Evolutionary conservation across 2,797 vertebrate species (phyloP), one percentile per base, ranked within the genome.

Genomic region (Graptemys geographica): DNA sequence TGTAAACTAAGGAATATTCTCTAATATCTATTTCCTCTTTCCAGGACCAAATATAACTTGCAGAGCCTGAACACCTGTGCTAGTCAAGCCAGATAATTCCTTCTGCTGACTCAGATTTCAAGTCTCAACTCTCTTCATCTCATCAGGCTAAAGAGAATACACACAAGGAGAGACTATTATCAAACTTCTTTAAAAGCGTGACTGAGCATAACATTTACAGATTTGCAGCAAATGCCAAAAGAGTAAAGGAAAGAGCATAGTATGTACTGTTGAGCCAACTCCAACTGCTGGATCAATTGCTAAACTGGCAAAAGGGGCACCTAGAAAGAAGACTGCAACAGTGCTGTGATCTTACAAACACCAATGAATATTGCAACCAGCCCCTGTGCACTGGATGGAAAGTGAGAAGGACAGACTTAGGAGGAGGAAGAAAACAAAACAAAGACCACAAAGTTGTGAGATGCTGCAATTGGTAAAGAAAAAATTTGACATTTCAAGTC

Each of bases 51-150:
- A 72, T 37, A 83, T 52, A 94, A 94, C 13, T 18, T 81, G 56
- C 31, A 84, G 47, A 95, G 90, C 33, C 47, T 51, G 52, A 91
- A 49, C 81, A 96, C 79, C 87, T 90, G 79, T 6, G 59, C 62
- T 94, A 93, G 88, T 56, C 87, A 88, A 95, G 62, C 2, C 83
- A 91, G 86, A 23, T 79, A 84, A 23, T 86, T 90, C 5, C 89
- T 92, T 79, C 11, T 53, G 80, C 92, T 95, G 59, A 94, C 76
- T 94, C 90, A 90, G 53, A 84, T 69, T 86, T 93, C 79, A 93
- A 91, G 62, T 25, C 87, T 89, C 72, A 92, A 92, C 74, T 91
- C 74, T 47, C 6, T 25, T 56, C 27, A 95, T 87, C 27, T 12
- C 79, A 25, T 84, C 37, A 81, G 13, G 6, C 18, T 90, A 56